A percentile compares a stretch with the other conserved stretches of the same genome.
These are phyloP conservation scores for Paracanthobrama guichenoti DNA, from an alignment of 2,113 vertebrate genomes.

Conservation along the genomic window DNA sequence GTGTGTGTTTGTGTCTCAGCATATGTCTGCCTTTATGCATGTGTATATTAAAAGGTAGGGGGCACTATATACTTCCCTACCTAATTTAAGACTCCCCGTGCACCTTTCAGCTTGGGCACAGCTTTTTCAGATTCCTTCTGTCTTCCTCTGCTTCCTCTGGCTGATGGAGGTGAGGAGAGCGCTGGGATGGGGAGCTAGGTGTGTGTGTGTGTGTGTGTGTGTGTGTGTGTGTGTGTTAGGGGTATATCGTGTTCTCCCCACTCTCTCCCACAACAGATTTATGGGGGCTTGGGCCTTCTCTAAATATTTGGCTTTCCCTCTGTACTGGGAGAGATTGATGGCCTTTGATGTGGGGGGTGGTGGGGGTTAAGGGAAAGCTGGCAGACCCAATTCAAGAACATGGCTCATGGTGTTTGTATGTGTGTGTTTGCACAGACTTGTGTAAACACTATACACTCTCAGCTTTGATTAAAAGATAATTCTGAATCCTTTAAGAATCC, in stretches of 20 bases:
- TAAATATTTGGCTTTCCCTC: constrained; percentile 84
- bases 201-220: constrained; percentile 55
- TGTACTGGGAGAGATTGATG: constrained; percentile 80
- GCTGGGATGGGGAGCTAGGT: constrained; percentile 53
- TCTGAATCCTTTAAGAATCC: neutral
- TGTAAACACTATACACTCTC: neutral
- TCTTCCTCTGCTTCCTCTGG: constrained; percentile 68
- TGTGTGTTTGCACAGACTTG: constrained; percentile 22
- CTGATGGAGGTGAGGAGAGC: constrained; percentile 64
- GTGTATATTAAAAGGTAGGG: constrained; percentile 42
- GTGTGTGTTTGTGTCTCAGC: constrained; percentile 55
- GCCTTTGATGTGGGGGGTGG: constrained; percentile 73
- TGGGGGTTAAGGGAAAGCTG: constrained; percentile 47
- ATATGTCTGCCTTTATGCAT: constrained; percentile 18
- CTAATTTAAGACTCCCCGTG: constrained; percentile 40
- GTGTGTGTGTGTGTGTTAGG: constrained; percentile 54
- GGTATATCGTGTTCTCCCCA: constrained; percentile 73
- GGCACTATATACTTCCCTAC: constrained; percentile 45
- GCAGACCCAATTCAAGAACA: constrained; percentile 26
- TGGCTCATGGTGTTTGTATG: constrained; percentile 4
- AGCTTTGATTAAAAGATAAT: neutral
- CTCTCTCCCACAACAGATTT: constrained; percentile 79
- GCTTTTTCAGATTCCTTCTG: constrained; percentile 60
- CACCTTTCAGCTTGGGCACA: constrained; percentile 31
- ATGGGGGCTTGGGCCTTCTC: constrained; percentile 79